Evolutionary conservation across 2,113 vertebrate species (phyloP), one percentile per base, ranked within the genome.

Genomic region (Baryphthengus martii): DNA sequence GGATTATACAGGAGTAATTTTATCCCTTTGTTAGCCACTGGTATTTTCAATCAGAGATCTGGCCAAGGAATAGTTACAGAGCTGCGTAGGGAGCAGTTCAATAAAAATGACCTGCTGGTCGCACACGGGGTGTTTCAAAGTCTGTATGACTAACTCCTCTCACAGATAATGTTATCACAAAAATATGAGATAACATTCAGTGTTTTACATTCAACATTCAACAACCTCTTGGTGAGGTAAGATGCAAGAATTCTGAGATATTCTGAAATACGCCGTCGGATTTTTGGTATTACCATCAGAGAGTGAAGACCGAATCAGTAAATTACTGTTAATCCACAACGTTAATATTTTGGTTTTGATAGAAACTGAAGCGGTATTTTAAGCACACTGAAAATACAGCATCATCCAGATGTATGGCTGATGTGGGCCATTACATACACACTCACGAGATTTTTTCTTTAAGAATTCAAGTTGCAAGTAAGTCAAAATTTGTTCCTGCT

Each of bases 1-100:
- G 55, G 80, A 87, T 93, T 96, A 86, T 55, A 84, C 40, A 24
- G 11, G 49, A 90, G 77, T 88, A 67, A 95, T 97, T 97, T 92
- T 88, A 90, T 72, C 50, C 89, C 85, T 94, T 93, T 88, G 71
- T 96, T 88, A 94, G 88, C 85, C 88, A 61, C 84, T 23, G 49
- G 62, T 77, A 78, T 93, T 93, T 89, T 81, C 93, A 93, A 85
- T 91, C 74, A 73, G 52, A 89, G 72, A 76, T 53, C 70, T 88
- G 55, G 59, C 74, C 90, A 61, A 95, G 55, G 73, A 80, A 55
- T 37, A 81, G 72, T 95, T 82, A 68, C 76, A 82, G 75, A 87
- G 53, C 50, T 14, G 52, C 8, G 39, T 24, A 70, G 39, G 90
- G 94, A 96, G 84, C 59, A 40, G 91, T 80, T 87, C 90, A 86